Evolutionary conservation across 23 tunicate species (phyloP), one percentile per base, ranked within the genome.

Genomic region (Styela clava): DNA sequence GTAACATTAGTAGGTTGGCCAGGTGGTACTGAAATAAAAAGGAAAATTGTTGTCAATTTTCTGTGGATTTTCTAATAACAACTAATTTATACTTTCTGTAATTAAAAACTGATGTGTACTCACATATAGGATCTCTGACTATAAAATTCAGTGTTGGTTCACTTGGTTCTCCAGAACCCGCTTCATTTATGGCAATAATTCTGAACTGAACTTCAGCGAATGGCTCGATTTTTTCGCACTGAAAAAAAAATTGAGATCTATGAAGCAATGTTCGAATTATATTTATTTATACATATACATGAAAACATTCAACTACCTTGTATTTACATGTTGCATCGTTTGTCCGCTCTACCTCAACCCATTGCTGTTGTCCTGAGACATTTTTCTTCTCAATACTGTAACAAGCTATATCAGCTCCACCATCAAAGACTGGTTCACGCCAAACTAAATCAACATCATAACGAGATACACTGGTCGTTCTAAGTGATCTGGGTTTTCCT

Each of bases 361-460:
- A 69, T 28, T 61, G 26, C 73, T 82, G 64, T 34, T 82, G 29
- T 0, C 33, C 9, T 21, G 77, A 71, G 18, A 36, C 27, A 18
- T 30, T 52, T 12, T 52, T 44, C 65, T 76, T 76, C 23, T 82
- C 85, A 35, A 82, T 26, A 35, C 21, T 18, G 82, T 82, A 82
- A 1, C 61, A 34, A 36, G 78, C 28, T 18, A 82, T 82, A 2
- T 73, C 81, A 30, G 85, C 52, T 19, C 85, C 85, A 24, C 85
- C 85, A 44, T 82, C 74, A 35, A 82, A 82, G 63, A 71, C 52
- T 0, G 85, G 85, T 35, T 28, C 79, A 32, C 79, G 35, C 85
- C 85, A 82, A 16, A 68, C 56, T 20, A 82, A n/a, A n/a, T 73
- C 81, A 24, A 82, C 85, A 37, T 51, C 85, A n/a, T 73, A 52